Evolutionary conservation across 2,797 vertebrate species (phyloP).

Genomic region (Tragopan temminckii): DNA sequence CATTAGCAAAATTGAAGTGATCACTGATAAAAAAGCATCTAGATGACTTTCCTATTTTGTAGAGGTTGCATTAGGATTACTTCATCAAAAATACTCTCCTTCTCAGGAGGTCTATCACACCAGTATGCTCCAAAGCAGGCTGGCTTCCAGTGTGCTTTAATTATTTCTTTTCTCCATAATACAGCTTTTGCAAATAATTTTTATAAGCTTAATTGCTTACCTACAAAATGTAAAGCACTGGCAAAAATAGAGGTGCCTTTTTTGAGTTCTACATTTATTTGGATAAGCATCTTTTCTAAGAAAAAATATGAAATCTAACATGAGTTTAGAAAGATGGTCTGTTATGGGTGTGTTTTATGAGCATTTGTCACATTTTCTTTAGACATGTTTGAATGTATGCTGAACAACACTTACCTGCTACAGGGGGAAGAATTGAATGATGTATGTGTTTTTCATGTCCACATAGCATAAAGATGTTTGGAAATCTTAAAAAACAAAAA

Average conservation of each 20-base stretch:
- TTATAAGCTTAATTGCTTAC: conserved; percentile 44
- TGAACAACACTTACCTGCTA: not conserved
- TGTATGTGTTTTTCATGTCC: conserved; percentile 22
- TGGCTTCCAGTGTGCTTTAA: not conserved
- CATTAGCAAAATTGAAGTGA: not conserved
- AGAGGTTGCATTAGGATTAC: not conserved
- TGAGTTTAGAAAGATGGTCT: not conserved
- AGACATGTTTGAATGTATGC: conserved; percentile 17
- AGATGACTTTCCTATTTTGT: not conserved
- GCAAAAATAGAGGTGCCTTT: conserved; percentile 20
- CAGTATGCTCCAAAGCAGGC: not conserved
- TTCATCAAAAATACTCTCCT: not conserved
- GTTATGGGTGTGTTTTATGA: not conserved
- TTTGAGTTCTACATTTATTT: conserved; percentile 17
- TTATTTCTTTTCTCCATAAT: not conserved
- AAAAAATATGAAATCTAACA: not conserved
- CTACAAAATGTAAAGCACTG: not conserved
- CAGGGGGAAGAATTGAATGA: not conserved
- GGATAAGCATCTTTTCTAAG: conserved; percentile 13
- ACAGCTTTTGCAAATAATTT: conserved; percentile 25
- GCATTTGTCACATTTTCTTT: not conserved
- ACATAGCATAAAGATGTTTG: not conserved
- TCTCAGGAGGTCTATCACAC: not conserved
- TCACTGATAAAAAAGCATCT: not conserved
- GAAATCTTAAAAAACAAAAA: not conserved